A percentile compares a stretch with the other conserved stretches of the same genome.
Evolutionary conservation across 2,797 vertebrate genomes (phyloP).

Genomic region (Sebastes glaucus): DNA sequence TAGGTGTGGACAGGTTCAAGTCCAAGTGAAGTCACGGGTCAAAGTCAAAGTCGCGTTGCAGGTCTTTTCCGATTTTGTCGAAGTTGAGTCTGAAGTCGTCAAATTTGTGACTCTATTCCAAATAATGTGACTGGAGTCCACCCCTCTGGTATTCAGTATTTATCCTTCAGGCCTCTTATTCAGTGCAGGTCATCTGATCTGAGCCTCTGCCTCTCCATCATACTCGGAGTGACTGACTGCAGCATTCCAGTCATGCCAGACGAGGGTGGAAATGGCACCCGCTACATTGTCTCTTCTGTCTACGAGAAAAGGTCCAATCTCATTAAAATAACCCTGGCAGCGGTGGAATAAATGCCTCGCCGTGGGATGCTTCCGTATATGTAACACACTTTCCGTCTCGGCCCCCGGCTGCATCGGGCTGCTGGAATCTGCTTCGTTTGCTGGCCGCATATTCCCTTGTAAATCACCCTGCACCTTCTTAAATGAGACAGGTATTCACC

Average conservation of each 20-base stretch:
- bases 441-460: constrained; percentile 37
- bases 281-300: constrained; percentile 43
- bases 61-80: too few relatives aligned
- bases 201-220: constrained; percentile 42
- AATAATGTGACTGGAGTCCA: neutral
- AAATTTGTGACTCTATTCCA: neutral
- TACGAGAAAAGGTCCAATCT: constrained; percentile 52
- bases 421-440: constrained; percentile 48
- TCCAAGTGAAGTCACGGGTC: neutral
- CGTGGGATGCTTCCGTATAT: constrained; percentile 63
- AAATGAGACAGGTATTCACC: constrained; percentile 57
- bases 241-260: constrained; percentile 51
- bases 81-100: neutral
- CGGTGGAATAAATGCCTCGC: constrained; percentile 64
- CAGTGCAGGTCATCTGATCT: constrained; percentile 17
- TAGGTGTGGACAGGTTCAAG: neutral
- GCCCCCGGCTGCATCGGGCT: constrained; percentile 23
- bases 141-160: neutral
- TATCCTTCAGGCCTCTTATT: constrained; percentile 15
- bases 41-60: neutral
- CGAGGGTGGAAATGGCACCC: constrained; percentile 57
- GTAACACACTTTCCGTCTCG: constrained; percentile 66
- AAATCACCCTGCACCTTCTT: constrained; percentile 60
- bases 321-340: constrained; percentile 70
- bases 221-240: constrained; percentile 39